phyloP scores from a whole-genome alignment of 2,888 invertebrate species.

The Macrostomum cliftonense region DNA sequence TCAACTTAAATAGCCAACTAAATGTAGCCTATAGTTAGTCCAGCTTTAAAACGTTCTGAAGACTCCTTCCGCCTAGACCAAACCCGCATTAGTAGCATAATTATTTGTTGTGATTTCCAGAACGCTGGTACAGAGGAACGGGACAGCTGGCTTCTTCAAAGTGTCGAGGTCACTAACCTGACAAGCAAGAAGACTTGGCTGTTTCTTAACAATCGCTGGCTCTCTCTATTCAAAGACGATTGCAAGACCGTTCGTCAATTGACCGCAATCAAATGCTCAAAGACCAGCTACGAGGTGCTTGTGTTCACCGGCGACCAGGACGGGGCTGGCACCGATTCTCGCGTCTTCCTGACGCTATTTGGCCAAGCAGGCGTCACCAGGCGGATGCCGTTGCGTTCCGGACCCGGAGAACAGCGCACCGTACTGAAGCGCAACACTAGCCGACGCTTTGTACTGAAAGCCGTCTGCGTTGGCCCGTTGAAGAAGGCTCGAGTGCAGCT shows the following conservation, averaged over 20 bases:
- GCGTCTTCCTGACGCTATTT: slow-evolving; percentile 31
- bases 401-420: neutral
- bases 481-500: slow-evolving; percentile 28
- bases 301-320: slow-evolving; percentile 30
- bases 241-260: slow-evolving; percentile 27
- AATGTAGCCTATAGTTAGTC: no score
- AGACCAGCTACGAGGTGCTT: slow-evolving; percentile 35
- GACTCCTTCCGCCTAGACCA: no score
- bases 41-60: no score
- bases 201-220: slow-evolving; percentile 34
- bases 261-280: slow-evolving; percentile 23
- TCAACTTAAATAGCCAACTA: no score
- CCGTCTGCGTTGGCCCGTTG: slow-evolving; percentile 32
- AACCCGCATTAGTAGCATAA: no score
- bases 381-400: slow-evolving; percentile 20
- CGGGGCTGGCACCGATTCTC: slow-evolving; percentile 32
- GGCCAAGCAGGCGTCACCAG: slow-evolving; percentile 30
- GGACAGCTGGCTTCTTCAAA: slow-evolving; percentile 34
- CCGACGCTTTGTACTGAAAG: slow-evolving; percentile 26
- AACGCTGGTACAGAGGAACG: slow-evolving; percentile 31
- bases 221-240: slow-evolving; percentile 32
- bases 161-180: slow-evolving; percentile 30
- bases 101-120: no score
- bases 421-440: slow-evolving; percentile 22
- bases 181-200: slow-evolving; percentile 27